Base-by-base conservation (phyloP, 1,140 invertebrate species). In the Chymomyza costata region DNA sequence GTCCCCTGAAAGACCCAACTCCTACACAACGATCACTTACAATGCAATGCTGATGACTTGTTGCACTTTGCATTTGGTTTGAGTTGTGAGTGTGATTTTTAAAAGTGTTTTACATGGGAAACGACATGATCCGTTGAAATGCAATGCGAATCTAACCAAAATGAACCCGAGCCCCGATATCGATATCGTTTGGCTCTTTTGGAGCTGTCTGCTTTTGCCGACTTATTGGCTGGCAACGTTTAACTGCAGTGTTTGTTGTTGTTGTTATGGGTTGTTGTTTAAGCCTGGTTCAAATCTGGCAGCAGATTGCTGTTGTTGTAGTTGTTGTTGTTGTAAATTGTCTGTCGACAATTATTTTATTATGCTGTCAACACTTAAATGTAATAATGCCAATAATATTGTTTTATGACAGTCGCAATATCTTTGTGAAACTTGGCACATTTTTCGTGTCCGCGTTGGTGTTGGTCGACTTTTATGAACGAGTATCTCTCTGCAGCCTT, bases 341-440 rank as follows among this genome's bases (percentile, higher is more conserved):
- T 76, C 76, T 83, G 76, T 83, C 82, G 68, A 82, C 82, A 84
- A 84, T 84, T 84, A 84, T 84, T 84, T 83, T 84, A 84, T 84
- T 84, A 84, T 84, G 68, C 82, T 82, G 82, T 84, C 82, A 84
- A 84, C 82, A 83, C 76, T 83, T 78, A 76, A 83, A 78, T 83
- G 81, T 81, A 83, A 81, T 83, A 83, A 83, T 83, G 81, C 74
- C 81, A 83, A 83, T 83, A 83, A 81, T 83, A 76, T 83, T 83
- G 81, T 71, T 81, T 83, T 83, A 83, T 83, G 81, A 83, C 74
- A 83, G 69, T 70, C 71, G 60, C 73, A 73, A 73, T 80, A 80
- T 80, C 67, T 78, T 63, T 68, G 60, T 40, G 37, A 14, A 14
- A 16, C 57, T 48, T 63, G 45, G 61, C 51, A 65, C 56, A 65